Evolutionary conservation across 35 echinoderm and acorn worm genomes (phyloP).

Genomic region (Strongylocentrotus purpuratus): DNA sequence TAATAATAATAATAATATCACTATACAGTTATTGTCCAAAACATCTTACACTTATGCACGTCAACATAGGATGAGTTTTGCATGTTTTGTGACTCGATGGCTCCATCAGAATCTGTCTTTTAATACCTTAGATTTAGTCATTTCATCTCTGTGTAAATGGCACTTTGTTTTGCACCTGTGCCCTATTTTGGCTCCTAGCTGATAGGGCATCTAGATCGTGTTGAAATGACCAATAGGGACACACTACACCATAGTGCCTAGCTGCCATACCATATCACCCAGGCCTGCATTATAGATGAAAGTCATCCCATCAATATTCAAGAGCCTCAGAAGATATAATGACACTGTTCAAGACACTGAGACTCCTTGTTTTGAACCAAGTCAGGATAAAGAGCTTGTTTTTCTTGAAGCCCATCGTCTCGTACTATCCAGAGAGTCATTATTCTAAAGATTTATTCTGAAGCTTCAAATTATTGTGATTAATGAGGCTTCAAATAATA

Average conservation of each 20-base stretch:
- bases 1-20: too few species aligned
- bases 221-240: neutral
- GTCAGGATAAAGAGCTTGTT: neutral
- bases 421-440: neutral
- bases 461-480: neutral
- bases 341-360: neutral
- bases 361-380: neutral
- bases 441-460: neutral
- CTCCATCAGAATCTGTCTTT: too few species aligned
- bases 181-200: neutral
- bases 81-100: too few species aligned
- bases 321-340: neutral
- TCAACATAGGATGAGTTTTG: too few species aligned
- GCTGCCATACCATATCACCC: neutral
- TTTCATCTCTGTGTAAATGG: neutral
- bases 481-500: neutral
- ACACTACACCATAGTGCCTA: neutral
- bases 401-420: neutral
- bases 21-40: too few species aligned
- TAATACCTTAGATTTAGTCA: too few species aligned
- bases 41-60: too few species aligned
- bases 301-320: neutral
- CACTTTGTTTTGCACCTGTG: neutral
- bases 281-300: neutral
- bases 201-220: neutral